Evolutionary conservation across 2,113 vertebrate species (phyloP).

Genomic region (Paramisgurnus dabryanus): DNA sequence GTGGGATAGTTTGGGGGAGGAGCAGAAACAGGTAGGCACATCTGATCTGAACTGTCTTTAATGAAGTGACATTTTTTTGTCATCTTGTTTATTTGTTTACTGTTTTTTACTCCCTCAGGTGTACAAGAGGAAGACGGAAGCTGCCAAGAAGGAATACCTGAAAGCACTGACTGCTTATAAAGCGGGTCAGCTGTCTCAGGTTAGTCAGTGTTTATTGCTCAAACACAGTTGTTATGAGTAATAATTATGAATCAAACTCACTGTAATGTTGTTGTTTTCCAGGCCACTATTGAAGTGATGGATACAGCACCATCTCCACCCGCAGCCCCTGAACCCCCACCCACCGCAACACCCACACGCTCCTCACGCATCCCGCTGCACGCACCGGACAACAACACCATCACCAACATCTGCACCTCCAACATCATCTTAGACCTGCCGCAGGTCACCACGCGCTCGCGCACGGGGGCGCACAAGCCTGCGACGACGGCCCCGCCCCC

Average conservation of each 20-base stretch:
- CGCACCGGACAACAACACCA: slow-evolving; percentile 77
- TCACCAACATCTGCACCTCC: slow-evolving; percentile 81
- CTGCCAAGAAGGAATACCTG: slow-evolving; percentile 86
- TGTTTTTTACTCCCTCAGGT: slow-evolving; percentile 68
- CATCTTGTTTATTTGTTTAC: not conserved
- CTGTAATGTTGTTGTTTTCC: not conserved
- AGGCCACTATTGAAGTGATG: slow-evolving; percentile 72
- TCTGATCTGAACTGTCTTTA: not conserved
- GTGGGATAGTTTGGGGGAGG: slow-evolving; percentile 94
- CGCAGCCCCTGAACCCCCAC: not conserved
- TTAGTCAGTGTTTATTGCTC: slow-evolving; percentile 53
- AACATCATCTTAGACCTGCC: slow-evolving; percentile 80
- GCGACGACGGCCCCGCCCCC: slow-evolving; percentile 58
- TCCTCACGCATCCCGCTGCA: slow-evolving; percentile 64
- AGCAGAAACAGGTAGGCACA: slow-evolving; percentile 86
- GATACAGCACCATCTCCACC: slow-evolving; percentile 71
- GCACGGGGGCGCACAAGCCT: slow-evolving; percentile 71
- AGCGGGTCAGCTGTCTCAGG: slow-evolving; percentile 79
- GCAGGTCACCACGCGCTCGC: slow-evolving; percentile 75
- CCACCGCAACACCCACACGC: slow-evolving; percentile 31
- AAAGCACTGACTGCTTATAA: slow-evolving; percentile 85
- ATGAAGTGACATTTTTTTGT: not conserved
- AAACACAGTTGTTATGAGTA: too few relatives aligned
- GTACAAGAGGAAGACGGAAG: slow-evolving; percentile 89
- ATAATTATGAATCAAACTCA: too few relatives aligned